phyloP scores from a whole-genome alignment of 2,113 vertebrate genomes.

The Hemibates koningsi region DNA sequence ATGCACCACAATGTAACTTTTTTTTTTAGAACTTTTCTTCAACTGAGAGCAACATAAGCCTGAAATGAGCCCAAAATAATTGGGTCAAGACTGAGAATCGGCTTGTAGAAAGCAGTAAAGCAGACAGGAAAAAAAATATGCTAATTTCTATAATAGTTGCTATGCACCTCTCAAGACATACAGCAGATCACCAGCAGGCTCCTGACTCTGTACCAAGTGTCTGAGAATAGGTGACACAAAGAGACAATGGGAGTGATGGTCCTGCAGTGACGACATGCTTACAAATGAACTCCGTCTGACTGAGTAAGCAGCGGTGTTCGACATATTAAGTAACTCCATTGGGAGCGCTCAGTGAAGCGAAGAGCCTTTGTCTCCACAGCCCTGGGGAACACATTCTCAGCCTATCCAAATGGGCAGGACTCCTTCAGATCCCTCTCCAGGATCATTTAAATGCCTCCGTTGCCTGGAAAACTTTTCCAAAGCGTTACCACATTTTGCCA shows the following conservation, averaged over 20 bases:
- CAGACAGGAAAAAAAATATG: neutral
- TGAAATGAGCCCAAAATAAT: constrained; percentile 32
- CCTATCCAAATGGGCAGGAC: neutral
- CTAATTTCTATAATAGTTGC: neutral
- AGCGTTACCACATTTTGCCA: constrained; percentile 10
- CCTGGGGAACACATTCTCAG: constrained; percentile 28
- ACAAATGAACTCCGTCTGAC: constrained; percentile 35
- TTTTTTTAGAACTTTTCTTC: neutral
- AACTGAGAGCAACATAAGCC: neutral
- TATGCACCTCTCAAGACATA: neutral
- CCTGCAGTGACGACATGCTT: constrained; percentile 27
- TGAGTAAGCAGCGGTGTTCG: neutral
- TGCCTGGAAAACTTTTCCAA: neutral
- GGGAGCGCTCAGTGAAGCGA: constrained; percentile 34
- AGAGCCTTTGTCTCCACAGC: constrained; percentile 38
- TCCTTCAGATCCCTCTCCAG: constrained; percentile 41
- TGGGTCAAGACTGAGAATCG: constrained; percentile 10
- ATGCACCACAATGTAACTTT: neutral
- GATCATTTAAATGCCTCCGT: constrained; percentile 20
- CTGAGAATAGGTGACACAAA: neutral
- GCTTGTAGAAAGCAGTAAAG: neutral
- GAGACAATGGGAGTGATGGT: neutral
- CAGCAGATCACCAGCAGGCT: neutral
- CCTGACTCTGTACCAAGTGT: neutral
- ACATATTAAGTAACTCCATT: constrained; percentile 36